Percentiles rank a stretch among this genome's conserved stretches.
Evolutionary conservation across 2,888 invertebrate genomes (phyloP).

Genomic region (Drosophila tripunctata): DNA sequence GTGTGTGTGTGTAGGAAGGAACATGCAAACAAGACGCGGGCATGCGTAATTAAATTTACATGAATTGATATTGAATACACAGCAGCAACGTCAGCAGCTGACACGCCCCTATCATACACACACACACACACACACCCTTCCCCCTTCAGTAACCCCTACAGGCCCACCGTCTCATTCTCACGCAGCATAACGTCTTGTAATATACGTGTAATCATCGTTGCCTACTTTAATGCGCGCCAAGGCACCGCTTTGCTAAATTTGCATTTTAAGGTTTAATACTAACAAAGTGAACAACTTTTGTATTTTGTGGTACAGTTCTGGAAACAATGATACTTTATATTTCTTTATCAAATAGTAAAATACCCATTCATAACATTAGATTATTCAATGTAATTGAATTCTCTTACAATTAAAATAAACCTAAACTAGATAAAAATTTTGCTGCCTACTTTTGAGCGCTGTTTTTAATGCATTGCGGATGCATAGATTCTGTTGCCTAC

Average conservation of each 20-base stretch:
- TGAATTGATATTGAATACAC: conserved; percentile 76
- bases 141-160: neutral
- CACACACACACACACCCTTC: neutral
- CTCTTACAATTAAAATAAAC: neutral
- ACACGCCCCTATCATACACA: conserved; percentile 23
- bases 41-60: conserved; percentile 80
- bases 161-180: neutral
- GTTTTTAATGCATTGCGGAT: neutral
- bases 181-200: neutral
- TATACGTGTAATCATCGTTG: conserved; percentile 60
- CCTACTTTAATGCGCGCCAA: conserved; percentile 50
- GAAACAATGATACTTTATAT: no score
- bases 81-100: conserved; percentile 26
- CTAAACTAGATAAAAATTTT: neutral
- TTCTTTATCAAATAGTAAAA: no score
- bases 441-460: conserved; percentile 42
- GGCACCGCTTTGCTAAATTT: conserved; percentile 21
- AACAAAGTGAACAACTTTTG: no score
- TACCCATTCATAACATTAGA: no score
- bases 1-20: conserved; percentile 19
- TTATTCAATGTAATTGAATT: no score
- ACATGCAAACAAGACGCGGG: conserved; percentile 70
- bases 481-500: conserved; percentile 21
- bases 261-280: conserved; percentile 33
- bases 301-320: no score